These are phyloP conservation scores for Gallinago nigripennis DNA, from an alignment of 2,797 vertebrate genomes.

Conservation along the genomic window DNA sequence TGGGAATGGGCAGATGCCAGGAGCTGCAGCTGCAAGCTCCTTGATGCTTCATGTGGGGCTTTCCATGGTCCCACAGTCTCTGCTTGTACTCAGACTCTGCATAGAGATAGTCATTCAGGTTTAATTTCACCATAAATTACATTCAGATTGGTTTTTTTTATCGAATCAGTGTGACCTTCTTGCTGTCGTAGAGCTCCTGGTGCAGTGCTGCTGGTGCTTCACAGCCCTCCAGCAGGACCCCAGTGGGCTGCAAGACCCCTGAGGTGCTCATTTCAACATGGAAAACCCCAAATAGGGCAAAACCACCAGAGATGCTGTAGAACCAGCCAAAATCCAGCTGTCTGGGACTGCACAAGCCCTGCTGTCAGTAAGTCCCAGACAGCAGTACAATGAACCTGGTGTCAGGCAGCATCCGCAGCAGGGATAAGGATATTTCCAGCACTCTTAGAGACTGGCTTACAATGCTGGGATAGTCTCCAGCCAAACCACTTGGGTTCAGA, in stretches of 20 bases:
- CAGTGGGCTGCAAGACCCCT: not conserved
- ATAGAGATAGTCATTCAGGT: not conserved
- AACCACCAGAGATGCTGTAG: not conserved
- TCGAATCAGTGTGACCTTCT: accelerated
- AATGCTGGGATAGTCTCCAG: constrained; percentile 2
- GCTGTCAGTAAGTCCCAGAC: not conserved
- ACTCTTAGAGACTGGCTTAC: not conserved
- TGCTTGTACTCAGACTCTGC: not conserved
- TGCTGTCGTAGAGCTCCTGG: not conserved
- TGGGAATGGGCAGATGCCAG: not conserved
- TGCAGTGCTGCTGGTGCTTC: not conserved
- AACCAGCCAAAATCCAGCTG: not conserved
- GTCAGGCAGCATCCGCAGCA: not conserved
- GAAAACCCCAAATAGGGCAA: not conserved
- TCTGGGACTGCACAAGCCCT: not conserved
- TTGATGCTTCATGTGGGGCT: accelerated
- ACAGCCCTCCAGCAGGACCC: not conserved
- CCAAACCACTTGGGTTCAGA: not conserved
- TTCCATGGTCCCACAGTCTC: not conserved
- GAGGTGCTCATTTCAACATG: not conserved
- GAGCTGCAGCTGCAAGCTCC: not conserved
- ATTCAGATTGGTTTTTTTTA: accelerated
- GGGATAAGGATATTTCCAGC: not conserved
- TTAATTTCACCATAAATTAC: not conserved
- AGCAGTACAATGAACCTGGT: not conserved